Evolutionary conservation across 1,140 invertebrate genomes (phyloP).

Genomic region (Drosophila nigromelanica): DNA sequence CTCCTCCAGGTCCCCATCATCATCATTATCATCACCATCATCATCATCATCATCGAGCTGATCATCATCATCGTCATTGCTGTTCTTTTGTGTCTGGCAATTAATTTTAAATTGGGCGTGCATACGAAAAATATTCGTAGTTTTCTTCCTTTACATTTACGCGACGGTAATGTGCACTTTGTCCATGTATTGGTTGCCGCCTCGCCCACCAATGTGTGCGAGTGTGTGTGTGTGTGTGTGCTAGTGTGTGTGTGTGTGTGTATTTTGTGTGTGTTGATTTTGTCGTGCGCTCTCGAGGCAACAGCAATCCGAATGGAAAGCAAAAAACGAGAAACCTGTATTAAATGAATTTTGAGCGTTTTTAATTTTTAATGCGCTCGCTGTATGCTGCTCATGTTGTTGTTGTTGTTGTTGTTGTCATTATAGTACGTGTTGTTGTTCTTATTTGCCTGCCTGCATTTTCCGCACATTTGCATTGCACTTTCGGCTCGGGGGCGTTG

Average conservation of each 20-base stretch:
- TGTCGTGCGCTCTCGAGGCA: conserved; percentile 43
- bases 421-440: conserved; percentile 3
- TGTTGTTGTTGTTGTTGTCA: conserved; percentile 10
- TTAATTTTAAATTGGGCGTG: conserved; percentile 84
- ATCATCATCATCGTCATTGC: conserved; percentile 12
- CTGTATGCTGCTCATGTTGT: background rate
- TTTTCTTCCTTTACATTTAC: conserved; percentile 72
- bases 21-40: no score
- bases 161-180: conserved; percentile 58
- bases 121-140: conserved; percentile 82
- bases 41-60: conserved; percentile 10
- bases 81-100: conserved; percentile 83
- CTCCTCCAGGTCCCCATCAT: conserved; percentile 11
- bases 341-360: conserved; percentile 71
- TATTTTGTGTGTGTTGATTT: conserved; percentile 37
- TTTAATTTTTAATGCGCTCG: conserved; percentile 60
- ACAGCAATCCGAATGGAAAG: conserved; percentile 40
- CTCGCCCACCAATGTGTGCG: conserved; percentile 17
- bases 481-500: conserved; percentile 24
- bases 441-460: conserved; percentile 41
- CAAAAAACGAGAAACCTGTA: conserved; percentile 45
- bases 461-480: conserved; percentile 49
- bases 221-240: conserved; percentile 6
- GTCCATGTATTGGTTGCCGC: conserved; percentile 28
- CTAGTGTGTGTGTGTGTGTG: no score